Percentiles rank a stretch among this genome's conserved stretches.
phyloP scores from a whole-genome alignment of 1,140 invertebrate species.

The Zaprionus davidi region DNA sequence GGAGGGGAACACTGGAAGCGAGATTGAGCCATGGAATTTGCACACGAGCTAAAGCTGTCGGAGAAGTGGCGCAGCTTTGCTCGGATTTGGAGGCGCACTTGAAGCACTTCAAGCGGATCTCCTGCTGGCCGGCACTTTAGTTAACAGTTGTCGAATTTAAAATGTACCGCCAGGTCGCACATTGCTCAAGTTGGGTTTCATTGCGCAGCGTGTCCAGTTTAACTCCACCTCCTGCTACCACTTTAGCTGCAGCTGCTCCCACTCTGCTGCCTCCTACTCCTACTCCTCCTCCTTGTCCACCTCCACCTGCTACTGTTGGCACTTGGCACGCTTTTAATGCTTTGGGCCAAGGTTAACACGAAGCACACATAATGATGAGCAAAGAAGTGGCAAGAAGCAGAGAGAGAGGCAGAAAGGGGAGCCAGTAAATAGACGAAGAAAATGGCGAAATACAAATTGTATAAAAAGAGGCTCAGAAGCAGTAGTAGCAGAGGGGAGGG shows the following conservation, averaged over 20 bases:
- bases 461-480: conserved; percentile 57
- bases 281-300: conserved; percentile 4
- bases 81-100: conserved; percentile 15
- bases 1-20: conserved; percentile 6
- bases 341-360: conserved; percentile 72
- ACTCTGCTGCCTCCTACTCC: not conserved
- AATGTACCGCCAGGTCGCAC: conserved; percentile 41
- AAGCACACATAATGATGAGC: conserved; percentile 43
- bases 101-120: conserved; percentile 14
- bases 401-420: not conserved
- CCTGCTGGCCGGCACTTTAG: conserved; percentile 43
- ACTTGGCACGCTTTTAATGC: conserved; percentile 80
- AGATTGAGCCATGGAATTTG: conserved; percentile 40
- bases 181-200: conserved; percentile 8
- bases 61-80: conserved; percentile 8
- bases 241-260: conserved; percentile 1
- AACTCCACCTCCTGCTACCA: conserved; percentile 15
- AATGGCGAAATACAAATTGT: conserved; percentile 77
- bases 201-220: conserved; percentile 26
- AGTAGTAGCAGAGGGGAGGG: not conserved
- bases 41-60: conserved; percentile 13
- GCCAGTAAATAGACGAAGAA: conserved; percentile 68
- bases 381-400: conserved; percentile 46
- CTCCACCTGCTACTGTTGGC: conserved; percentile 27
- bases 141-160: conserved; percentile 64